Conservation (phyloP, 2,888 invertebrate genomes). For the Agrotis segetum region DNA sequence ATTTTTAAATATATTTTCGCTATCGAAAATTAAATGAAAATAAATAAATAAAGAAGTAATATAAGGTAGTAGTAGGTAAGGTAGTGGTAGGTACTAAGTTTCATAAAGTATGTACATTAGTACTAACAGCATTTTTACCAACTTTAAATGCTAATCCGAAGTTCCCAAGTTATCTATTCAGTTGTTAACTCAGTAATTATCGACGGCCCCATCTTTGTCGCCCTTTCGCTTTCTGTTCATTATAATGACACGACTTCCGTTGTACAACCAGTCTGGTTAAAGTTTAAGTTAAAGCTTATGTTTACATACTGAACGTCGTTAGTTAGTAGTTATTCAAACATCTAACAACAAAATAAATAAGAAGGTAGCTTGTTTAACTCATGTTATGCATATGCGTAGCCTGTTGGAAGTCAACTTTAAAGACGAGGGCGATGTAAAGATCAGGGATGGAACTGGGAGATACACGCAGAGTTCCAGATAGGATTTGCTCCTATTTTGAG, state of each 20-base stretch:
- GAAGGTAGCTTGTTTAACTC: background rate
- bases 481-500: too few species aligned
- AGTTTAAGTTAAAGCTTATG: slow-evolving; percentile 2
- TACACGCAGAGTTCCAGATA: too few species aligned
- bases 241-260: slow-evolving; percentile 19
- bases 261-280: slow-evolving; percentile 18
- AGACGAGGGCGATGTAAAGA: too few species aligned
- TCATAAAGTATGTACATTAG: too few species aligned
- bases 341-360: slow-evolving; percentile 2
- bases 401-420: too few species aligned
- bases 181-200: background rate
- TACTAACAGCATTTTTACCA: too few species aligned
- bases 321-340: background rate
- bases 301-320: slow-evolving; percentile 21
- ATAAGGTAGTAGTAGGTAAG: too few species aligned
- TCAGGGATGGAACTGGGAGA: too few species aligned
- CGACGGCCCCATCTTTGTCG: background rate
- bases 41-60: too few species aligned
- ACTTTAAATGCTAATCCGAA: background rate
- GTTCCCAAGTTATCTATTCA: background rate
- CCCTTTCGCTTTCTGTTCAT: slow-evolving; percentile 13
- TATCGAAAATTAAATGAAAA: too few species aligned
- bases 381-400: background rate
- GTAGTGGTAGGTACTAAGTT: too few species aligned
- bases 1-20: too few species aligned